phyloP scores from a whole-genome alignment of 2,797 vertebrate genomes.

The Poeciliopsis presidionis region DNA sequence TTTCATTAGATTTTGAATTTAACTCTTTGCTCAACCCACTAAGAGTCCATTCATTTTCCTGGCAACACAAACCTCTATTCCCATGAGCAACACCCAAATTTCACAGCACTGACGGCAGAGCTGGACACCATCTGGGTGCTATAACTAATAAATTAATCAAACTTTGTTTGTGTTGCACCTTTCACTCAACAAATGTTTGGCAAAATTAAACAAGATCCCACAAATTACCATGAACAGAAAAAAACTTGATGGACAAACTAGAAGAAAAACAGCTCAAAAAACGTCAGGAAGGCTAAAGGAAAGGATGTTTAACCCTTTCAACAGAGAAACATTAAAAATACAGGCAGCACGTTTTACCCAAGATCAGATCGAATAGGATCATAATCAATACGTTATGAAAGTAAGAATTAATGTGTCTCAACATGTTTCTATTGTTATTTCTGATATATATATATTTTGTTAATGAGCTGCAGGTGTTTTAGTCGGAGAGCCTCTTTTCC shows the following conservation, averaged over 20 bases:
- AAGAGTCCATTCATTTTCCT: slow-evolving; percentile 26
- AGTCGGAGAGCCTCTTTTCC: background rate
- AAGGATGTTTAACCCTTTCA: background rate
- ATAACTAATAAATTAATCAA: background rate
- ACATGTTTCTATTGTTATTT: background rate
- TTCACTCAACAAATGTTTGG: background rate
- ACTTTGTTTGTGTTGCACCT: slow-evolving; percentile 6
- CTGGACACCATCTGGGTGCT: slow-evolving; percentile 19
- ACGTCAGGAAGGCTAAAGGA: background rate
- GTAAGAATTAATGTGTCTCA: background rate
- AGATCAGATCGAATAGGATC: background rate
- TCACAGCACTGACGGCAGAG: slow-evolving; percentile 12
- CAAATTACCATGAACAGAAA: background rate
- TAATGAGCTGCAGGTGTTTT: background rate
- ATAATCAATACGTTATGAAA: background rate
- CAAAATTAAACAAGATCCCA: background rate
- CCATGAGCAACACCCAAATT: slow-evolving; percentile 20
- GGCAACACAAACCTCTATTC: slow-evolving; percentile 26
- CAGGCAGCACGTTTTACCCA: background rate
- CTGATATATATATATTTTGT: background rate
- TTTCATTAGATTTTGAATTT: slow-evolving; percentile 69
- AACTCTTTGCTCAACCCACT: slow-evolving; percentile 37
- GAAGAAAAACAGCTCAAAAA: background rate
- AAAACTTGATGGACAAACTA: background rate
- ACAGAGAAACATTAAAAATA: background rate